These are phyloP conservation scores for Cephalopholis sonnerati DNA, from an alignment of 2,113 vertebrate genomes.

Conservation along the genomic window DNA sequence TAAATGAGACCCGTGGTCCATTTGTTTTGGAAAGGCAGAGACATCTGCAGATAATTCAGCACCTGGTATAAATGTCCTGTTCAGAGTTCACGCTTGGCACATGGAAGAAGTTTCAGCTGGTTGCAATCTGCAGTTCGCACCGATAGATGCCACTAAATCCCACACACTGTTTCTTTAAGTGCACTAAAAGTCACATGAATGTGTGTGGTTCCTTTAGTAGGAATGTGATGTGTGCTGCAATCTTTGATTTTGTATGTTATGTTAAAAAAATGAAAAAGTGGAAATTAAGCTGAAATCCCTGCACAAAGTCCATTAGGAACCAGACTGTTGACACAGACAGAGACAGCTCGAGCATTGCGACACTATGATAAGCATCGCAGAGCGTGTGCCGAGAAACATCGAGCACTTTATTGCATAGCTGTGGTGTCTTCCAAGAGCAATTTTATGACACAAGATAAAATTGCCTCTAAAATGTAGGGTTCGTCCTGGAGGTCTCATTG, in stretches of 20 bases:
- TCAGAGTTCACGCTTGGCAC: no score
- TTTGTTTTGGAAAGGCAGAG: no score
- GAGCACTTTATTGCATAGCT: constrained; percentile 17
- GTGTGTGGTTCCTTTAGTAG: not conserved
- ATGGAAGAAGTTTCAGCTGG: no score
- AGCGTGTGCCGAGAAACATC: not conserved
- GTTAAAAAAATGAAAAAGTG: not conserved
- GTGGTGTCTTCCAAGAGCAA: constrained; percentile 35
- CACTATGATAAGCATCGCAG: constrained; percentile 33
- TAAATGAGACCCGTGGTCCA: no score
- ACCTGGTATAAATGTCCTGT: no score
- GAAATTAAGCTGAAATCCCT: not conserved
- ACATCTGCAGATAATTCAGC: no score
- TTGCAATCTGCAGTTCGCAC: no score
- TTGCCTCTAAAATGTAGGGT: constrained; percentile 31
- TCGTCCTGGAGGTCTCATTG: constrained; percentile 14
- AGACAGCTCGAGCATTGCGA: constrained; percentile 17
- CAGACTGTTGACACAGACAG: constrained; percentile 31
- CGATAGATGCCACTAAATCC: no score
- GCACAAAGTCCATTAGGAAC: constrained; percentile 3
- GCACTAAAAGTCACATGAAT: not conserved
- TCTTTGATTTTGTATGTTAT: constrained; percentile 4
- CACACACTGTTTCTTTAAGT: no score
- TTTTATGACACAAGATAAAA: constrained; percentile 43
- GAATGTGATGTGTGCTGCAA: not conserved